Evolutionary conservation across 1,140 invertebrate genomes (phyloP).

Genomic region (Archivesica marissinica): DNA sequence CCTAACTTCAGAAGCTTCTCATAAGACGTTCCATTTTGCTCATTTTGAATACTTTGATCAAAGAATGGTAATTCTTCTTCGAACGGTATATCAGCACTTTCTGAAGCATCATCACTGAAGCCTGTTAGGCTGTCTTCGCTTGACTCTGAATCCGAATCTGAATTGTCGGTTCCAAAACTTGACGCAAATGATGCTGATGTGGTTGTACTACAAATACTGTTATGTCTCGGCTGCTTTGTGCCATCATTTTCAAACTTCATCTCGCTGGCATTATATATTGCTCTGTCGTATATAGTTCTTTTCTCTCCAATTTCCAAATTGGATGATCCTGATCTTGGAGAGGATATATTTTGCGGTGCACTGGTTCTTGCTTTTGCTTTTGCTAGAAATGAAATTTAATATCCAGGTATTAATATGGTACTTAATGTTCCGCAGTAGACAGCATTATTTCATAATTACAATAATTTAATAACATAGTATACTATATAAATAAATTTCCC

Average conservation of each 20-base stretch:
- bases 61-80: slow-evolving; percentile 11
- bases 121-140: background rate
- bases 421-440: no score
- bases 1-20: slow-evolving; percentile 4
- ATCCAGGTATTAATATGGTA: no score
- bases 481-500: no score
- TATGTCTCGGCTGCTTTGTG: background rate
- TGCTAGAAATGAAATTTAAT: no score
- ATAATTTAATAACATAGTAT: no score
- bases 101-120: background rate
- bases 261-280: no score
- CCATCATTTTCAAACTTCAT: background rate
- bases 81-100: background rate
- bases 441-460: no score
- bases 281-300: no score
- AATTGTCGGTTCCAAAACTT: background rate
- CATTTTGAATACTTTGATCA: background rate
- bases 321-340: no score
- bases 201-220: background rate
- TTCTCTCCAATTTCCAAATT: no score
- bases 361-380: no score
- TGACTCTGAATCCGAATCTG: slow-evolving; percentile 9
- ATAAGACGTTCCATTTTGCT: background rate
- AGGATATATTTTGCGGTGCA: no score
- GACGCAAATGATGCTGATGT: background rate